Conservation (phyloP, 2,797 vertebrate genomes). For the Alectoris magna region DNA sequence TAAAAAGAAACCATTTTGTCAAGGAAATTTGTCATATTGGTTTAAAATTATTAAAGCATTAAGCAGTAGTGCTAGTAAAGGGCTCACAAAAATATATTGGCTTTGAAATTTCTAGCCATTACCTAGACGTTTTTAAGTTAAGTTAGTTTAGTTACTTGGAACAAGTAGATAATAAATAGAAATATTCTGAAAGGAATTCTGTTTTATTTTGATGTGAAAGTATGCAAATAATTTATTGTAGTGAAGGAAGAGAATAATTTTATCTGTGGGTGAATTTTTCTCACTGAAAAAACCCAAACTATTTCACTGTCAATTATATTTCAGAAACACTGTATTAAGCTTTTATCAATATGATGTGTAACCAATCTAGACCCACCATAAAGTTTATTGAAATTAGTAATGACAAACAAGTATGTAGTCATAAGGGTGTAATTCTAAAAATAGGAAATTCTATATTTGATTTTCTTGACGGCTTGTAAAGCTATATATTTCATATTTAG, state of each 20-base stretch:
- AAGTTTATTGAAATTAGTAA: not conserved
- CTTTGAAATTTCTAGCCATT: not conserved
- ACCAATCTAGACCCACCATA: not conserved
- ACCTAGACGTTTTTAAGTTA: not conserved
- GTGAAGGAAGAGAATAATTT: not conserved
- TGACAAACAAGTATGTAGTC: not conserved
- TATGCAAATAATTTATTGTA: not conserved
- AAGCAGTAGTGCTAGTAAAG: not conserved
- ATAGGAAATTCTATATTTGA: not conserved
- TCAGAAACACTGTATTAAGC: not conserved
- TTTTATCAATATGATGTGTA: not conserved
- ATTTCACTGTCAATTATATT: not conserved
- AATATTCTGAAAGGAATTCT: not conserved
- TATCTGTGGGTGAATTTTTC: not conserved
- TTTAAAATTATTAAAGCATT: not conserved
- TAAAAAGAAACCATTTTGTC: not conserved
- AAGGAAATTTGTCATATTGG: not conserved
- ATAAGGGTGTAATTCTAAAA: not conserved
- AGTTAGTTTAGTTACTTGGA: not conserved
- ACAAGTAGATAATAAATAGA: rapidly evolving
- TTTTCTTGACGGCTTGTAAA: not conserved
- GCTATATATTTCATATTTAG: not conserved
- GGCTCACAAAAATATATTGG: not conserved
- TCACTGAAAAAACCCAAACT: not conserved
- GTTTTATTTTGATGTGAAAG: not conserved